Percentiles rank a stretch among this genome's conserved stretches.
phyloP scores from a whole-genome alignment of 2,113 vertebrate species.

The Sphyrna mokarran region DNA sequence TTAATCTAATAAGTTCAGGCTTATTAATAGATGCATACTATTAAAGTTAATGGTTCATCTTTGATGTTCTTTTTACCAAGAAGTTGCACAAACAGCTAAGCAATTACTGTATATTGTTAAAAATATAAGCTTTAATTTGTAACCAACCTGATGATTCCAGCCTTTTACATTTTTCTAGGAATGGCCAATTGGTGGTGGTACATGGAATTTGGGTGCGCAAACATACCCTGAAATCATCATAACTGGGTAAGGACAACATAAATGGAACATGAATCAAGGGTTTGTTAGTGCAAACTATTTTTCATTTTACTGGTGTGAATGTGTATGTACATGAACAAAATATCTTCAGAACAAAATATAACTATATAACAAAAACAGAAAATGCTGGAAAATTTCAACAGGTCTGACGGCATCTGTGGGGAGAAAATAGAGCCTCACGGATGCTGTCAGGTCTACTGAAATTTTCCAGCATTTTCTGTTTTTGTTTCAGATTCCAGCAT shows the following conservation, averaged over 20 bases:
- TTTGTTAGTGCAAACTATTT: neutral
- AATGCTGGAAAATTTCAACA: too few relatives aligned
- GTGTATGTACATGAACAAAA: neutral
- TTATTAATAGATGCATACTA: neutral
- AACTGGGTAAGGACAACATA: slow-evolving; percentile 75
- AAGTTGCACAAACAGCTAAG: neutral
- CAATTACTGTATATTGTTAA: neutral
- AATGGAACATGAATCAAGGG: neutral
- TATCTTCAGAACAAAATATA: neutral
- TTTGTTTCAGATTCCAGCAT: too few relatives aligned
- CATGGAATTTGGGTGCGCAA: slow-evolving; percentile 87
- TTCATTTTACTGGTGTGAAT: neutral
- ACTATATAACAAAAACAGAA: too few relatives aligned
- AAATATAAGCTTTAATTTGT: neutral
- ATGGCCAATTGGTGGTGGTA: slow-evolving; percentile 88
- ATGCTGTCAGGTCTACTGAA: too few relatives aligned
- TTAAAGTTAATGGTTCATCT: neutral
- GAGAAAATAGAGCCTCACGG: too few relatives aligned
- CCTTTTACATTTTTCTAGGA: slow-evolving; percentile 58
- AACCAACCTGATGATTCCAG: neutral
- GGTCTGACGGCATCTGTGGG: too few relatives aligned
- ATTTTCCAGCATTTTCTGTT: too few relatives aligned
- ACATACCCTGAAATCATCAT: slow-evolving; percentile 94
- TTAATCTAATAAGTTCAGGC: neutral
- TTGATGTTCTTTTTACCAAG: neutral